phyloP scores from a whole-genome alignment of 2,888 invertebrate genomes.

The Dioctria rufipes region DNA sequence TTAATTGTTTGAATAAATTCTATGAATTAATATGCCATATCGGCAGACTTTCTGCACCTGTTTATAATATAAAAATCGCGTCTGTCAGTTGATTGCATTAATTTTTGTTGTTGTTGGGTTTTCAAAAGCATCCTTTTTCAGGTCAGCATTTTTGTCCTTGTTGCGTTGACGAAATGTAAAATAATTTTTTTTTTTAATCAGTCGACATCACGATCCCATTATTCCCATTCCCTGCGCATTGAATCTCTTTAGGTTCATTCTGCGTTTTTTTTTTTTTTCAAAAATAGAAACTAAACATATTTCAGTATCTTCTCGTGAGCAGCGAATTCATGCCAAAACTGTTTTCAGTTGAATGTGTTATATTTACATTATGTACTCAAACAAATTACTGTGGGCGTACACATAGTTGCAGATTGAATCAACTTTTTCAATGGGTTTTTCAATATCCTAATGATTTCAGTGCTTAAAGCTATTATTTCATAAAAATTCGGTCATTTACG shows the following conservation, averaged over 20 bases:
- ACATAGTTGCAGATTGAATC: slow-evolving; percentile 12
- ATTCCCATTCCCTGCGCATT: slow-evolving; percentile 7
- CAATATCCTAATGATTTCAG: slow-evolving; percentile 29
- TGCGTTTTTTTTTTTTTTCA: slow-evolving; percentile 35
- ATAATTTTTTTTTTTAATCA: too few relatives aligned
- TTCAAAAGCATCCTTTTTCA: too few relatives aligned
- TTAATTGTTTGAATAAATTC: slow-evolving; percentile 43
- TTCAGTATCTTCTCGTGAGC: slow-evolving; percentile 1
- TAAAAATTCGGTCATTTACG: too few relatives aligned
- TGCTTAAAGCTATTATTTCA: slow-evolving; percentile 24
- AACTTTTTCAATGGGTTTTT: slow-evolving; percentile 23
- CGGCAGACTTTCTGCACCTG: background rate
- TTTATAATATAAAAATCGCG: too few relatives aligned
- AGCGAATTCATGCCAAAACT: slow-evolving; percentile 14
- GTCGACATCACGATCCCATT: too few relatives aligned
- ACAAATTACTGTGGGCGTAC: background rate
- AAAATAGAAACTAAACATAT: slow-evolving; percentile 34
- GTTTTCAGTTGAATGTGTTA: background rate
- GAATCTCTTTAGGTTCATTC: background rate
- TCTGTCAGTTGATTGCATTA: too few relatives aligned
- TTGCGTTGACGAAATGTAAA: too few relatives aligned
- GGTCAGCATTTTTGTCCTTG: too few relatives aligned
- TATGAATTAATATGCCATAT: slow-evolving; percentile 22
- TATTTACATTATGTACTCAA: background rate
- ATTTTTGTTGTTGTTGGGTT: too few relatives aligned